These are phyloP conservation scores for Himalopsyche kuldschensis DNA, from an alignment of 2,888 invertebrate species.

Conservation along the genomic window DNA sequence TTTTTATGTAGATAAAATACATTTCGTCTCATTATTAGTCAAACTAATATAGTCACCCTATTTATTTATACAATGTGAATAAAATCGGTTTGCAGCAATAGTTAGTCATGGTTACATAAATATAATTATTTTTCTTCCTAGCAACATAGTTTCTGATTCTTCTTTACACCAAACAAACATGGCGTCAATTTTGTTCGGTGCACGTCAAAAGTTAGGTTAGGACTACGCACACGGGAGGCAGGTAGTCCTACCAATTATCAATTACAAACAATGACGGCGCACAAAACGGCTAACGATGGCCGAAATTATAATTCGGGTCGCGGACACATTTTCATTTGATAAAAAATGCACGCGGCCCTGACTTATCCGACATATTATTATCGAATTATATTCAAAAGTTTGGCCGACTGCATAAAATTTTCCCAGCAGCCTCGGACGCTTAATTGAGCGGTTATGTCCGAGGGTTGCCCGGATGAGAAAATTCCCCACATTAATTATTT, in stretches of 20 bases:
- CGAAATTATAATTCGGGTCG: slow-evolving; percentile 11
- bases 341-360: not conserved
- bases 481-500: not conserved
- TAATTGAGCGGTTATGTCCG: not conserved
- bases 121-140: too few species aligned
- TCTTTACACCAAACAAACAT: not conserved
- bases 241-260: slow-evolving; percentile 38
- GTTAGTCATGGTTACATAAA: too few species aligned
- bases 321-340: not conserved
- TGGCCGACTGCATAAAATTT: not conserved
- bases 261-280: slow-evolving; percentile 39
- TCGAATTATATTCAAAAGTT: not conserved
- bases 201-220: not conserved
- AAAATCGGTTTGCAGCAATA: too few species aligned
- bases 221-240: slow-evolving; percentile 7
- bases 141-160: not conserved
- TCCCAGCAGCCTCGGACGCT: not conserved
- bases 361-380: not conserved
- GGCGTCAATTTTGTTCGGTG: not conserved
- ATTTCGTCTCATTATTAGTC: too few species aligned
- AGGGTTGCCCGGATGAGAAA: not conserved
- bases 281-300: slow-evolving; percentile 22
- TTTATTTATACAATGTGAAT: too few species aligned
- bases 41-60: too few species aligned
- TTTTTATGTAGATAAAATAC: too few species aligned